These are phyloP conservation scores for Amblyteles armatorius DNA, from an alignment of 2,888 invertebrate species.

Conservation along the genomic window DNA sequence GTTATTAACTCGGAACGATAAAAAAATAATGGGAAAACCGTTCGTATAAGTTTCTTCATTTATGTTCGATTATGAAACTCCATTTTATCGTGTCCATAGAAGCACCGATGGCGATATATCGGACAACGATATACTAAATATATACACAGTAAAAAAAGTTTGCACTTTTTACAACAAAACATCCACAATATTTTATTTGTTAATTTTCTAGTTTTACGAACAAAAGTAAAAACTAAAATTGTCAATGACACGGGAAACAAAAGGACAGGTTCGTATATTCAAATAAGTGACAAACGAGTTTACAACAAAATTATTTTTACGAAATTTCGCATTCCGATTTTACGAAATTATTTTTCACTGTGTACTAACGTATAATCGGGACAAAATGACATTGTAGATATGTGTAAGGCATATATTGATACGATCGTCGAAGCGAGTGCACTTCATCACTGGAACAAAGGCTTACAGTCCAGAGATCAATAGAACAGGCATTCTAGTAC, in stretches of 20 bases:
- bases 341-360: too few relatives aligned
- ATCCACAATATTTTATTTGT: too few relatives aligned
- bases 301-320: too few relatives aligned
- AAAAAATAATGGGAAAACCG: neutral
- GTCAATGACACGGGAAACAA: too few relatives aligned
- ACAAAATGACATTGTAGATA: constrained; percentile 2
- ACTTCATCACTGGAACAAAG: constrained; percentile 74
- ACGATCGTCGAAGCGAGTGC: constrained; percentile 54
- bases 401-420: constrained; percentile 14
- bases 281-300: too few relatives aligned
- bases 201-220: too few relatives aligned
- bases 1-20: neutral
- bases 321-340: too few relatives aligned
- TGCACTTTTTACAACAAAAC: neutral
- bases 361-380: neutral
- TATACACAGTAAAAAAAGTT: neutral
- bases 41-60: neutral
- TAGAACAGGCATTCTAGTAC: constrained; percentile 36
- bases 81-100: neutral
- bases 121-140: neutral
- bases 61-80: neutral
- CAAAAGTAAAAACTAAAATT: too few relatives aligned
- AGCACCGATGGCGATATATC: neutral
- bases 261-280: too few relatives aligned
- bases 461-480: constrained; percentile 64